These are phyloP conservation scores for Ptilonorhynchus violaceus DNA, from an alignment of 2,113 vertebrate species.

Conservation along the genomic window DNA sequence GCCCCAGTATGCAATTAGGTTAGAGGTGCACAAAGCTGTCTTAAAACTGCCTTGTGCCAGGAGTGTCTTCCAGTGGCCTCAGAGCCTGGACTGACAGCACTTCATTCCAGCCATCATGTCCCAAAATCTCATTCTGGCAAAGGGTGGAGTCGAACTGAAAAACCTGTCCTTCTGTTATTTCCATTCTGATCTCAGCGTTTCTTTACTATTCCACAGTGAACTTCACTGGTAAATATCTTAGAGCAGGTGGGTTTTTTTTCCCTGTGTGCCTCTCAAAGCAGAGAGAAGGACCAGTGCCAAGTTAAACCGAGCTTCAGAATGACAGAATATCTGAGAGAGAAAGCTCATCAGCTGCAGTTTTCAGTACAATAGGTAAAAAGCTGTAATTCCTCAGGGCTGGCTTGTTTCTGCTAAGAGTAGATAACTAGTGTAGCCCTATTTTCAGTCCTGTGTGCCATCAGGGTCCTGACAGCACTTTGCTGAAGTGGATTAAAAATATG, in stretches of 20 bases:
- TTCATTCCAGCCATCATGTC: not conserved
- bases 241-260: not conserved
- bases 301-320: not conserved
- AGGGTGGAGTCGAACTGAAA: not conserved
- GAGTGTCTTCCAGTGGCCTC: not conserved
- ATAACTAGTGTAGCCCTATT: not conserved
- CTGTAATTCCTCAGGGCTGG: not conserved
- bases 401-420: not conserved
- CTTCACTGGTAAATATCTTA: not conserved
- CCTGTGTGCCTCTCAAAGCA: not conserved
- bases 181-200: not conserved
- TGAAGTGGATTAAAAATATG: not conserved
- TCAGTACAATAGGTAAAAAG: not conserved
- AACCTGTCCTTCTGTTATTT: not conserved
- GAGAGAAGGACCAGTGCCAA: not conserved
- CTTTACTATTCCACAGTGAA: not conserved
- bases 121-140: not conserved
- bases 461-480: not conserved
- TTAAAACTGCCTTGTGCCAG: not conserved
- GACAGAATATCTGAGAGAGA: not conserved
- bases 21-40: not conserved
- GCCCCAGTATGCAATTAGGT: not conserved
- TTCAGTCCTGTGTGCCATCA: not conserved
- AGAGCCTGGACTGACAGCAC: not conserved
- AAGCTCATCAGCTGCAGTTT: not conserved